Evolutionary conservation across 2,113 vertebrate species (phyloP), one percentile per base, ranked within the genome.

Genomic region (Corynorhinus townsendii): DNA sequence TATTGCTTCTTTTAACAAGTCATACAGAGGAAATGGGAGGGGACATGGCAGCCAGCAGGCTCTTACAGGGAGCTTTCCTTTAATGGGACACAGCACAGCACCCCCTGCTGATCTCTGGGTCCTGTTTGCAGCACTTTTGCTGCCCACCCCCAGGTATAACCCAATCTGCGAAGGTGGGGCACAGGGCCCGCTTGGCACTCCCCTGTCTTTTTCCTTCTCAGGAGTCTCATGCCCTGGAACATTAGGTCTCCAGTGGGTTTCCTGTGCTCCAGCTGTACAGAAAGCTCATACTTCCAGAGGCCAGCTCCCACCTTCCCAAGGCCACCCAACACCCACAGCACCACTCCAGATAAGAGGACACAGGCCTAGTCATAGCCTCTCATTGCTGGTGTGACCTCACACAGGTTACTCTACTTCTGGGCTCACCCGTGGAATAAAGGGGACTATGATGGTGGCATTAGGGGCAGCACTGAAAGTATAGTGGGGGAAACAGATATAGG

Each of bases 401-500:
- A 24, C 10, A 14, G 35, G 47, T 47, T 7, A 3, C 56, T 11
- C 2, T 0, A 1, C 43, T 59, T n/a, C 80, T 11, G 56, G 35
- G 59, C 11, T 19, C 30, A 3, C 28, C 11, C 4, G 0, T 22
- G 35, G 2, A 11, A 4, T 38, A 35, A n/a, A 33, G 22, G 1
- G 20, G 47, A 15, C 7, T 28, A 12, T 1, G 16, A 7, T 2
- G 24, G 40, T 19, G 30, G n/a, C n/a, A n/a, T 38, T 7, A 1
- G 0, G 26, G 12, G 28, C 26, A 1, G 16, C 40, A 4, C 38
- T 12, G 33, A 22, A 1, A 7, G 0, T 1, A 1, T 1, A 12
- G 40, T 2, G 11, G 14, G n/a, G 16, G 11, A 49, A 69, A 69
- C 26, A 16, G 56, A 7, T 2, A 4, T 9, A 22, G 76, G 45